These are phyloP conservation scores for Oligia strigilis DNA, from an alignment of 2,888 invertebrate species.

Conservation along the genomic window DNA sequence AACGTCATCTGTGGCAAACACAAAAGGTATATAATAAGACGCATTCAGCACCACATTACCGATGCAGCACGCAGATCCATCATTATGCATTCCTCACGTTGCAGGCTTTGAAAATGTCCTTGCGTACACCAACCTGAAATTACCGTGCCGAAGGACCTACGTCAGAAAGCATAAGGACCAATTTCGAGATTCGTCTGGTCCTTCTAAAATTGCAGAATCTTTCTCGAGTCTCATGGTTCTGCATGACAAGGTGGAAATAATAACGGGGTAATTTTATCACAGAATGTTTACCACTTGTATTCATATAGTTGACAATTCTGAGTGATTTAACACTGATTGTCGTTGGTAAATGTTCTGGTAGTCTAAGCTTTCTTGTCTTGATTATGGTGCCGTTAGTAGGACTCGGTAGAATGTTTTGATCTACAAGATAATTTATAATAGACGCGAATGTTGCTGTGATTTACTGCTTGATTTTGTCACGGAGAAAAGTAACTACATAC, in stretches of 20 bases:
- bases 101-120: slow-evolving; percentile 80
- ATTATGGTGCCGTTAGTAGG: slow-evolving; percentile 53
- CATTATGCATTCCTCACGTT: slow-evolving; percentile 78
- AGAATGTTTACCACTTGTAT: slow-evolving; percentile 60
- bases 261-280: slow-evolving; percentile 68
- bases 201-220: slow-evolving; percentile 46
- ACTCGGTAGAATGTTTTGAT: slow-evolving; percentile 48
- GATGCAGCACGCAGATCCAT: slow-evolving; percentile 80
- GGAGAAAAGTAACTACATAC: slow-evolving; percentile 42
- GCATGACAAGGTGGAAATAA: slow-evolving; percentile 69
- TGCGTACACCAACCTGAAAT: slow-evolving; percentile 62
- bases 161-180: slow-evolving; percentile 40
- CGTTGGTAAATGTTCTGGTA: slow-evolving; percentile 43
- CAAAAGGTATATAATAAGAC: slow-evolving; percentile 76
- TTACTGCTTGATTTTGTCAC: slow-evolving; percentile 45
- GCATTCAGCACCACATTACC: slow-evolving; percentile 72
- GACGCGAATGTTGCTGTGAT: slow-evolving; percentile 43
- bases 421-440: slow-evolving; percentile 47
- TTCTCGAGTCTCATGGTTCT: slow-evolving; percentile 57
- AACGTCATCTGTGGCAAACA: slow-evolving; percentile 69
- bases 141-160: slow-evolving; percentile 41
- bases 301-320: slow-evolving; percentile 62
- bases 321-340: slow-evolving; percentile 63
- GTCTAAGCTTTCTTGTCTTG: slow-evolving; percentile 52
- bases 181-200: slow-evolving; percentile 17